phyloP scores from a whole-genome alignment of 2,113 vertebrate genomes.

The Etheostoma spectabile region DNA sequence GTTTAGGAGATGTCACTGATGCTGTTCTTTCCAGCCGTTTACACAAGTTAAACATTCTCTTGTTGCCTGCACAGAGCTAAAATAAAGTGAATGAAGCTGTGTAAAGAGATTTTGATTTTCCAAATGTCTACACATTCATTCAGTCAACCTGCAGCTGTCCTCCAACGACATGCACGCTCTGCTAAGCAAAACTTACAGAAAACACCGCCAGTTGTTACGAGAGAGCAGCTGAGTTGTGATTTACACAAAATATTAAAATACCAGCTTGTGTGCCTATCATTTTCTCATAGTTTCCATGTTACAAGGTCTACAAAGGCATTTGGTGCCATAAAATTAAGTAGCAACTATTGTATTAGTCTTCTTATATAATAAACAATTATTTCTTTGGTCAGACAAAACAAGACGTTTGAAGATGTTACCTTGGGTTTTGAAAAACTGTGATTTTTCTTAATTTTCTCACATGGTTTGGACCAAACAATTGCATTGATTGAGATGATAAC shows the following conservation, averaged over 20 bases:
- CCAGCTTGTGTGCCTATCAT: background rate
- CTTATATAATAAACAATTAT: too few relatives aligned
- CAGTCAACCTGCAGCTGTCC: background rate
- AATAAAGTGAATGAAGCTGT: background rate
- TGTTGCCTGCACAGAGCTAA: background rate
- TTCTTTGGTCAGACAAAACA: too few relatives aligned
- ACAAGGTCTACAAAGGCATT: background rate
- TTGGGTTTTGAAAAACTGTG: background rate
- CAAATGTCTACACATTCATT: background rate
- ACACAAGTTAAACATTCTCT: background rate
- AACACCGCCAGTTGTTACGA: background rate
- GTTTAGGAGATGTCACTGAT: background rate
- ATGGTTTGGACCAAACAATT: background rate
- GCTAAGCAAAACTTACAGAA: background rate
- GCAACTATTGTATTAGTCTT: too few relatives aligned
- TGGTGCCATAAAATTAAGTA: background rate
- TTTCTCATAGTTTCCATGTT: background rate
- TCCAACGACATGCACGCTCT: background rate
- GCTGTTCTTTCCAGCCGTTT: background rate
- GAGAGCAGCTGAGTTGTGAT: conserved; percentile 7
- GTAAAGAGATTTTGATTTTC: background rate
- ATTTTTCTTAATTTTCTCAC: background rate
- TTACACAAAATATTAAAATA: background rate
- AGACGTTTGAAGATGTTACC: background rate
- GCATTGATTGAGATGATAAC: too few relatives aligned